Base-by-base conservation (phyloP, 2,113 vertebrate genomes). In the Lamprotornis superbus region DNA sequence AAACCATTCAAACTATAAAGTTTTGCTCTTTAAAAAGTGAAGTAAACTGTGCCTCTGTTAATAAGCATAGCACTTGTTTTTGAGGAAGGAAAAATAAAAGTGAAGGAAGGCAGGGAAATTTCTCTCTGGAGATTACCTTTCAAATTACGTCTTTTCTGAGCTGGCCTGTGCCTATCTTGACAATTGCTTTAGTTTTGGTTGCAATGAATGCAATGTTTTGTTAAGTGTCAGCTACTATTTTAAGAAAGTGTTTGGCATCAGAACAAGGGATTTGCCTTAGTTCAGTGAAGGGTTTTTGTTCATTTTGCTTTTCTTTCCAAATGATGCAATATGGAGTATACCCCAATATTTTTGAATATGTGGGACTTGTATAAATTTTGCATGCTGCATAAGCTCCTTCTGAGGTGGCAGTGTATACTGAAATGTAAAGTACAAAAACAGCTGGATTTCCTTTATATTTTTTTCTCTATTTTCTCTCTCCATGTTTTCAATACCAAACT, bases 101-200 rank as follows among this genome's bases (percentile, higher is more conserved):
- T n/a, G 59, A 82, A 55, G n/a, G 11, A 59, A 83, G 18, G 11
- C 33, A 83, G 23, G 55, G 24, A 82, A 76, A 39, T 47, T 55
- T 80, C 65, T 50, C 47, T 74, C 85, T 91, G 67, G 61, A 91
- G 83, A 64, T 60, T 93, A 75, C 55, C 31, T 83, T 95, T 95
- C 31, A 61, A 10, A 39, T 83, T 22, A 67, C 10, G 28, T 44
- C 9, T 28, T 44, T 88, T 93, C 56, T 49, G 49, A 86, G 47
- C 39, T 81, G 79, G 8, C 39, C 47, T 59, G 13, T 70, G 28
- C 40, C 30, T 88, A 9, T 81, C 63, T 88, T 63, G 37, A n/a
- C 40, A 91, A 7, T 67, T 83, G 30, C 55, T 77, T 91, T 87
- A 70, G 27, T 52, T 64, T 80, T 87, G 21, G 11, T 81, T 94